phyloP scores from a whole-genome alignment of 2,113 vertebrate species.

The Phasianus colchicus region DNA sequence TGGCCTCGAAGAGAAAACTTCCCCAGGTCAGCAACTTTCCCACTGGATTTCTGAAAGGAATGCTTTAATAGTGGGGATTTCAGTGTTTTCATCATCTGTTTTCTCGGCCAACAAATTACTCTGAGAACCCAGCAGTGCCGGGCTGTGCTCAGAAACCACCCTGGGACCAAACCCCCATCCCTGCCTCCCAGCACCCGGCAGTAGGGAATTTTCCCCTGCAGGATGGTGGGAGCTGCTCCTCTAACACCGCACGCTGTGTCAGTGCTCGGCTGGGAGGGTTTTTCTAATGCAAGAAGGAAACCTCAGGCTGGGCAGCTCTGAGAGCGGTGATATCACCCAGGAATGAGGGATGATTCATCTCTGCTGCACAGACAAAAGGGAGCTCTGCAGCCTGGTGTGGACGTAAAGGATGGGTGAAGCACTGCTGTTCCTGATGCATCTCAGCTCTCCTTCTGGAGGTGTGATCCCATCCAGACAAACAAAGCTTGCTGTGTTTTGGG shows the following conservation, averaged over 20 bases:
- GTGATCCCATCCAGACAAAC: neutral
- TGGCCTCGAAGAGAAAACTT: neutral
- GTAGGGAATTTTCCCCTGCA: neutral
- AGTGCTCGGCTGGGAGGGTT: neutral
- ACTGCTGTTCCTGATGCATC: neutral
- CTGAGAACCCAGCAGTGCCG: neutral
- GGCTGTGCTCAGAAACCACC: neutral
- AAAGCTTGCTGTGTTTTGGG: neutral
- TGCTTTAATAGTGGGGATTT: neutral
- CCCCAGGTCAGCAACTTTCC: neutral
- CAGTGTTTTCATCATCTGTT: neutral
- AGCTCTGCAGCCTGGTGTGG: neutral
- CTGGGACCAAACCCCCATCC: neutral
- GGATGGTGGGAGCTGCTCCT: neutral
- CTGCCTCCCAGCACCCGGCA: neutral
- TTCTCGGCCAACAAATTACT: neutral
- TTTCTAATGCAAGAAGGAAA: neutral
- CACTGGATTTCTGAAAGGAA: neutral
- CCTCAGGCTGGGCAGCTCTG: constrained; percentile 15
- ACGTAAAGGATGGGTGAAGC: neutral
- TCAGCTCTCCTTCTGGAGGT: neutral
- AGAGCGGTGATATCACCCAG: constrained; percentile 49
- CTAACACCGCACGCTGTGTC: neutral
- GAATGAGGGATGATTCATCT: constrained; percentile 57
- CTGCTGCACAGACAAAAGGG: neutral